Evolutionary conservation across 1,140 invertebrate genomes (phyloP).

Genomic region (Paraescarpia echinospica): DNA sequence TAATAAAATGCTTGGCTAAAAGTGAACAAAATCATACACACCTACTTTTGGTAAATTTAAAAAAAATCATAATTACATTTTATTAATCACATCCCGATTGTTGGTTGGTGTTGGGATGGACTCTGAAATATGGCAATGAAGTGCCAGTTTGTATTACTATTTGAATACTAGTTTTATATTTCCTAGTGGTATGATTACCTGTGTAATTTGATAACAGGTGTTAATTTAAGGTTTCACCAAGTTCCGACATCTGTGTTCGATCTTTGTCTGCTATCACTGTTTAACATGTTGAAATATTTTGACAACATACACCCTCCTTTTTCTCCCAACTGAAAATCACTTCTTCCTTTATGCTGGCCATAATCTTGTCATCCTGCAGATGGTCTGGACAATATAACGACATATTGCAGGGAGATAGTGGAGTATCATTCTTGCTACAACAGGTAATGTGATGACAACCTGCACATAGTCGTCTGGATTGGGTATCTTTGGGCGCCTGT

Average conservation of each 20-base stretch:
- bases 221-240: not conserved
- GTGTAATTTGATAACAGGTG: not conserved
- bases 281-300: not conserved
- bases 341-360: not conserved
- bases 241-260: not conserved
- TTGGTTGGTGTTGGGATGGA: not conserved
- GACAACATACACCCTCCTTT: not conserved
- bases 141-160: no score
- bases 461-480: not conserved
- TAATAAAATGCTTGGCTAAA: no score
- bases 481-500: not conserved
- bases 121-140: not conserved
- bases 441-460: not conserved
- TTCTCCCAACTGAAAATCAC: not conserved
- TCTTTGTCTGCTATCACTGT: not conserved
- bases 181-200: not conserved
- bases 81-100: not conserved
- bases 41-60: no score
- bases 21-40: no score
- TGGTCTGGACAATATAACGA: no score
- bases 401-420: not conserved
- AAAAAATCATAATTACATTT: not conserved
- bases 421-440: not conserved
- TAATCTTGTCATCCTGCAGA: no score
- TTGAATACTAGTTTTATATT: not conserved